A percentile compares a stretch with the other conserved stretches of the same genome.
Evolutionary conservation across 2,113 vertebrate species (phyloP).

Genomic region (Pelvicachromis taeniatus): DNA sequence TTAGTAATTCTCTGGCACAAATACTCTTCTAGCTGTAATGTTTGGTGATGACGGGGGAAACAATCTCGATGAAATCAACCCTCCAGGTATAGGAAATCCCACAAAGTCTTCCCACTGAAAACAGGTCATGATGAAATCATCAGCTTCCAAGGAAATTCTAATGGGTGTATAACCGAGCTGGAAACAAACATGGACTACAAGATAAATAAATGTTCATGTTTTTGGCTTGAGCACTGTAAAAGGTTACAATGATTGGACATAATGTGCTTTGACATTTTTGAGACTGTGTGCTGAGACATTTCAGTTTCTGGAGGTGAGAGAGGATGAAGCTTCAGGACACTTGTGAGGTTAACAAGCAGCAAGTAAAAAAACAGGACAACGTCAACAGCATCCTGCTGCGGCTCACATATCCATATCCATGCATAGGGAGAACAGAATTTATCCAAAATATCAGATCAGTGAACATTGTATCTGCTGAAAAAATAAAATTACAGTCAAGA

Average conservation of each 20-base stretch:
- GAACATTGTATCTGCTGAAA: neutral
- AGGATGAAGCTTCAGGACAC: neutral
- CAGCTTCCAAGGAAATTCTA: neutral
- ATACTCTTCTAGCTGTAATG: neutral
- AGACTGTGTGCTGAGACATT: neutral
- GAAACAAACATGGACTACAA: neutral
- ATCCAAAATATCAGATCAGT: neutral
- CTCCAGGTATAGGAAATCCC: neutral
- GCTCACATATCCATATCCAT: neutral
- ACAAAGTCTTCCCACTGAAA: neutral
- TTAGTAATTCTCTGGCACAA: neutral
- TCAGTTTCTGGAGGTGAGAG: neutral
- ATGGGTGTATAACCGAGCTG: neutral
- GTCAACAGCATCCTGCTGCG: neutral
- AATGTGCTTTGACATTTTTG: conserved; percentile 19
- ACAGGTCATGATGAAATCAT: neutral
- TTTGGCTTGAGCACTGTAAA: neutral
- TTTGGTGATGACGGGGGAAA: neutral
- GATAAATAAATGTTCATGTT: neutral
- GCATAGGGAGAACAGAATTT: no score
- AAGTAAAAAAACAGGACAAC: neutral
- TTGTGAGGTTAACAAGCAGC: neutral
- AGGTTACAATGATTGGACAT: conserved; percentile 13
- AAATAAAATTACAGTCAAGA: neutral
- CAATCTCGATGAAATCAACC: neutral